These are phyloP conservation scores for Tachysurus vachellii DNA, from an alignment of 2,113 vertebrate genomes.

Conservation along the genomic window DNA sequence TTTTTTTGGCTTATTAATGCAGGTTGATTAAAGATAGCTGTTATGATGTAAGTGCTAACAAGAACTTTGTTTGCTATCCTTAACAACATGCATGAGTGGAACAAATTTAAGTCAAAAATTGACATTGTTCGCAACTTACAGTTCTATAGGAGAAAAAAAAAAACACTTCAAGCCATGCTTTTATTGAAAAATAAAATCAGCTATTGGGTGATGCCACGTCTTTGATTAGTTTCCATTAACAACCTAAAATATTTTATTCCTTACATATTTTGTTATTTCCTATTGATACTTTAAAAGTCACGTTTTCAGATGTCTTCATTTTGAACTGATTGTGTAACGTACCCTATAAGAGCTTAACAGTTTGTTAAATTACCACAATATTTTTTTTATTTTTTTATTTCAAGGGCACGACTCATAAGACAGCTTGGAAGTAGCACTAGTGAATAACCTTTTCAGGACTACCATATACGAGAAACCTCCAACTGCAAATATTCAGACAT, in stretches of 20 bases:
- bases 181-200: too few relatives aligned
- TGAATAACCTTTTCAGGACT: not conserved
- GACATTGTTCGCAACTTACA: too few relatives aligned
- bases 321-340: not conserved
- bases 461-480: not conserved
- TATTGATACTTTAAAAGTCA: not conserved
- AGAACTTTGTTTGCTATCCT: not conserved
- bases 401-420: not conserved
- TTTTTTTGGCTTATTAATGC: too few relatives aligned
- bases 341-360: not conserved
- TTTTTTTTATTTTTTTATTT: not conserved
- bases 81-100: not conserved
- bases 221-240: not conserved
- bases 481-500: conserved; percentile 74
- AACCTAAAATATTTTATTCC: not conserved
- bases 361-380: not conserved
- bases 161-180: too few relatives aligned
- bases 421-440: not conserved
- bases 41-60: not conserved
- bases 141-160: not conserved
- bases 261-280: not conserved
- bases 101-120: not conserved
- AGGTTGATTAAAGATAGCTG: not conserved
- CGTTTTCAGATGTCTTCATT: not conserved
- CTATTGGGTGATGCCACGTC: too few relatives aligned